Conservation (phyloP, 2,888 invertebrate genomes). For the Ephialtes manifestator region DNA sequence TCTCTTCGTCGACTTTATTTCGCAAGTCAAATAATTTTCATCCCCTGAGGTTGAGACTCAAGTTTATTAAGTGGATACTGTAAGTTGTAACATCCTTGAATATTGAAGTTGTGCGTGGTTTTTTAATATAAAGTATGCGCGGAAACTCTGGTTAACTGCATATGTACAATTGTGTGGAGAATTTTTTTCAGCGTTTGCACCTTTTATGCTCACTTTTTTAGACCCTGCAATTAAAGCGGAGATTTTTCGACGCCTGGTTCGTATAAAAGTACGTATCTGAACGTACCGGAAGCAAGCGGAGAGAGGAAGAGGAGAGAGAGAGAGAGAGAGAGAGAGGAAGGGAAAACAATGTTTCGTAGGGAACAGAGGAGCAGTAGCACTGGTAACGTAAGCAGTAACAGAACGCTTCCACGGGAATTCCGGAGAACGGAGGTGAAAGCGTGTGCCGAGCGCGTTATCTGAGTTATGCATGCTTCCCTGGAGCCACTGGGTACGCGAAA, state of each 20-base stretch:
- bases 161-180: neutral
- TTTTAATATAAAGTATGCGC: neutral
- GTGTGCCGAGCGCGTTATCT: conserved; percentile 66
- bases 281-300: neutral
- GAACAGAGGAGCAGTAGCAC: conserved; percentile 5
- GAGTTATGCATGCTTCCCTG: conserved; percentile 79
- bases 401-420: conserved; percentile 48
- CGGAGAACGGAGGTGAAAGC: conserved; percentile 25
- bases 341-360: conserved; percentile 38
- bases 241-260: conserved; percentile 23
- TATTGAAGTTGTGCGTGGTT: neutral
- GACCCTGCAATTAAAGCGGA: conserved; percentile 38
- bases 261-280: neutral
- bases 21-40: conserved; percentile 22
- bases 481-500: conserved; percentile 73
- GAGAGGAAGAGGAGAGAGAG: conserved; percentile 7
- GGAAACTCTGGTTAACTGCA: neutral
- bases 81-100: conserved; percentile 14
- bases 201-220: conserved; percentile 4
- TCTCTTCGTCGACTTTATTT: conserved; percentile 10
- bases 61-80: neutral
- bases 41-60: neutral
- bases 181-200: conserved; percentile 24
- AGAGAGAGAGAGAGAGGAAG: neutral
- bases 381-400: conserved; percentile 22